Evolutionary conservation across 2,113 vertebrate species (phyloP), one percentile per base, ranked within the genome.

Genomic region (Asarcornis scutulata): DNA sequence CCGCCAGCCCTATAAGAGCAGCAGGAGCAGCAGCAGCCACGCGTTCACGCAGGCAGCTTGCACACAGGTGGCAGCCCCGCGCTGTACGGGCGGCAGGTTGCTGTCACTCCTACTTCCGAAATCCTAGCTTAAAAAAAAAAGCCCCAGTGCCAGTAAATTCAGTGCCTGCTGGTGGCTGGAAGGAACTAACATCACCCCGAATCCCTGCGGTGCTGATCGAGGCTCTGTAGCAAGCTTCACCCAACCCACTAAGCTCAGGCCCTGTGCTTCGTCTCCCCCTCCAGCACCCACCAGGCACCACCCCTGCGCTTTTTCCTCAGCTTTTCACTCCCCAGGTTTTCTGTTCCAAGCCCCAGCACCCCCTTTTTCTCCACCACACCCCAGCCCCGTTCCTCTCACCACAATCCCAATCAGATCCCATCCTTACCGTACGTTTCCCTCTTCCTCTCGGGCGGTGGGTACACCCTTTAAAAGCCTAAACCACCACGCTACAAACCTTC

Each of bases 401-500:
- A 29, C 0, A 25, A 31, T 40, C 11, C 27, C 6, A 5, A 9
- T 34, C 36, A 74, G 29, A 64, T 29, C 13, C 23, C 20, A 7
- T 60, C 26, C 79, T 75, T 11, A 38, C 11, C n/a, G 13, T 0
- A 7, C 7, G 16, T 18, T 8, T 40, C 15, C 26, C 31, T 31
- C 60, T 34, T 50, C 48, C 53, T 25, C 20, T 34, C 63, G 15
- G 44, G 11, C n/a, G 71, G 20, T 22, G 22, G 22, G n/a, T 1
- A 44, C 2, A 21, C 8, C 32, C 20, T 46, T 64, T 23, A 17
- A 48, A 75, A 84, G 20, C 32, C 55, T 11, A 40, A 26, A 46
- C 25, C 14, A 13, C 9, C 3, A 5, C 1, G 8, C 83, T 38
- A 88, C 98, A 18, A 94, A 98, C 98, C 99, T 64, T 99, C 99